Evolutionary conservation across 2,113 vertebrate species (phyloP).

Genomic region (Tychaedon coryphoeus): DNA sequence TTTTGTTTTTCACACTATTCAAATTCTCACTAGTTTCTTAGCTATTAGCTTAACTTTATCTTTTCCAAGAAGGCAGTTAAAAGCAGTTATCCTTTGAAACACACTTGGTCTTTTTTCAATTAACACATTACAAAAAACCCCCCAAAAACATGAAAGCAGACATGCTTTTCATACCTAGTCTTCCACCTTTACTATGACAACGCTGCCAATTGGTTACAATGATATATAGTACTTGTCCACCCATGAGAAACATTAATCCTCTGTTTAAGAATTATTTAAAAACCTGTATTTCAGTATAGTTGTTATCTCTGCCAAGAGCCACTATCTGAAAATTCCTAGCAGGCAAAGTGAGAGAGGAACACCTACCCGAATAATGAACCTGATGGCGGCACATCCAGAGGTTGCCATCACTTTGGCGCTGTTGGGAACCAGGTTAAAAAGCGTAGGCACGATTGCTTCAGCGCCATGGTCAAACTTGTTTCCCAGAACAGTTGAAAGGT

Average conservation of each 20-base stretch:
- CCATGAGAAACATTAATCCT: neutral
- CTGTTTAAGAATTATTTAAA: neutral
- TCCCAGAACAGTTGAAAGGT: slow-evolving; percentile 90
- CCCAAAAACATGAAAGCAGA: neutral
- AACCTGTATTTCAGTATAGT: neutral
- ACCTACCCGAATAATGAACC: slow-evolving; percentile 93
- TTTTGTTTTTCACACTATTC: neutral
- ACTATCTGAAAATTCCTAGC: neutral
- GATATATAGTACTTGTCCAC: neutral
- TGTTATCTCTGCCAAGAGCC: neutral
- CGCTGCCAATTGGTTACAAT: neutral
- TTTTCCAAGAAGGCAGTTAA: neutral
- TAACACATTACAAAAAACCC: neutral
- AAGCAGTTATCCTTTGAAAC: neutral
- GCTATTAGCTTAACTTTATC: neutral
- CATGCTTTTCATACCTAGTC: neutral
- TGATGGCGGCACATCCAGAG: slow-evolving; percentile 92
- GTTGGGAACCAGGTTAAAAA: slow-evolving; percentile 98
- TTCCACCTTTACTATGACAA: neutral
- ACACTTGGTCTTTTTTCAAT: neutral
- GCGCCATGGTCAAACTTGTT: slow-evolving; percentile 97
- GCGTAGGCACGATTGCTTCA: slow-evolving; percentile 93
- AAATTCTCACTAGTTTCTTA: neutral
- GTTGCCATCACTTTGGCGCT: slow-evolving; percentile 97
- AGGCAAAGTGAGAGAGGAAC: neutral